Evolutionary conservation across 1,140 invertebrate species (phyloP).

Genomic region (Eueides isabella): DNA sequence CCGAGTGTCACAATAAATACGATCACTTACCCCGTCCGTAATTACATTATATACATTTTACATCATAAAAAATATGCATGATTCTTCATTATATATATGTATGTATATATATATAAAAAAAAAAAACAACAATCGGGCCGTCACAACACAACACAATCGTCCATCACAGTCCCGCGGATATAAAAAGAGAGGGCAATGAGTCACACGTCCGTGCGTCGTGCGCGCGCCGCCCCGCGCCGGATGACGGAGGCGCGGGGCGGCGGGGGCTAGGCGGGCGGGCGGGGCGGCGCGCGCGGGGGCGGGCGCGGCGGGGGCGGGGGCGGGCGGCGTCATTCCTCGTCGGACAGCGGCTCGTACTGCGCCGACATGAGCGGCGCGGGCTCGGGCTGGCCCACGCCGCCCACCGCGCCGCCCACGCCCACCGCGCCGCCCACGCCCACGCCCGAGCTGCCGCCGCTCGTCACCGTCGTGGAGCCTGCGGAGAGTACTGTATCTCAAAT

Average conservation of each 20-base stretch:
- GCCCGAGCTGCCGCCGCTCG: neutral
- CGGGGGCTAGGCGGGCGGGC: conserved; percentile 60
- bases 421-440: conserved; percentile 16
- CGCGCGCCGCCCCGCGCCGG: conserved; percentile 22
- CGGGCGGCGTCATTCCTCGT: conserved; percentile 88
- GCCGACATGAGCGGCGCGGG: conserved; percentile 91
- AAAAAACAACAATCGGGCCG: neutral
- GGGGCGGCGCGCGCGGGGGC: neutral
- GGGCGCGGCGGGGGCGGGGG: conserved; percentile 42
- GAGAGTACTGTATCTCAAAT: neutral
- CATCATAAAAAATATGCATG: conserved; percentile 10
- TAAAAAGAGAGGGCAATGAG: too few species aligned
- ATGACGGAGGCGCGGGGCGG: conserved; percentile 85
- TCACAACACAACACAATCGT: neutral
- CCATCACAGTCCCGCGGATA: too few species aligned
- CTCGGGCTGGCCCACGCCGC: conserved; percentile 79
- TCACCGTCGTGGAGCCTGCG: neutral
- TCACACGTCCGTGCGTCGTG: too few species aligned
- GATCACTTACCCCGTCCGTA: conserved; percentile 7
- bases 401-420: conserved; percentile 18
- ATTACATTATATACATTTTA: conserved; percentile 10
- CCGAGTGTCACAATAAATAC: conserved; percentile 5
- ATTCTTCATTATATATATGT: neutral
- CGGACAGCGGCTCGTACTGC: conserved; percentile 93
- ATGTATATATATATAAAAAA: neutral